Conservation (phyloP, 2,113 vertebrate genomes). For the Siphamia tubifer region DNA sequence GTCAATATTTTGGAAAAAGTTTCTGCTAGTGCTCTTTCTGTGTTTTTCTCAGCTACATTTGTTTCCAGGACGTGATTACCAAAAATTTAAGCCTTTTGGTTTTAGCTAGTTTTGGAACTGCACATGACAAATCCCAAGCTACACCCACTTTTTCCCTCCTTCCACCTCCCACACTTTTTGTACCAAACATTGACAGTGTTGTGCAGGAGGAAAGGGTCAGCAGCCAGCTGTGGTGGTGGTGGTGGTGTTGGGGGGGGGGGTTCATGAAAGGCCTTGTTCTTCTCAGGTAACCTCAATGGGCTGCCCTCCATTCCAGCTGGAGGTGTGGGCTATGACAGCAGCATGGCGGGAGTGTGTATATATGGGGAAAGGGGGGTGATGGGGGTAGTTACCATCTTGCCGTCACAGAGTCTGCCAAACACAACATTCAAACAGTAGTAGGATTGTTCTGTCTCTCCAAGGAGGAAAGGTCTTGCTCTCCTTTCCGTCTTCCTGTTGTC, state of each 20-base stretch:
- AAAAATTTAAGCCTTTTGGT: conserved; percentile 34
- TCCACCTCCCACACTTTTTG: conserved; percentile 29
- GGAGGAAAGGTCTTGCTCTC: conserved; percentile 46
- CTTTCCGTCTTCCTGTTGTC: conserved; percentile 51
- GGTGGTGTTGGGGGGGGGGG: too few species aligned
- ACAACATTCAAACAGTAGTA: conserved; percentile 72
- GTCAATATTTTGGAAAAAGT: conserved; percentile 41
- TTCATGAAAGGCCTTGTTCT: conserved; percentile 74
- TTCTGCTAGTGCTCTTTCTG: neutral
- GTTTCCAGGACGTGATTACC: conserved; percentile 41
- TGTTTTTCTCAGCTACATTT: conserved; percentile 18
- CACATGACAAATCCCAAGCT: conserved; percentile 31
- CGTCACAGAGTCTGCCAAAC: conserved; percentile 61
- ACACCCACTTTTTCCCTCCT: conserved; percentile 31
- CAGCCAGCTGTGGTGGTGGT: conserved; percentile 62
- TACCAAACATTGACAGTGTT: conserved; percentile 52
- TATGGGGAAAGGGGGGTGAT: neutral
- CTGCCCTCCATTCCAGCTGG: conserved; percentile 41
- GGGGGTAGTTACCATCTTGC: conserved; percentile 53
- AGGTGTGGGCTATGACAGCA: conserved; percentile 43
- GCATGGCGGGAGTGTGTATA: conserved; percentile 16
- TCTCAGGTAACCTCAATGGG: conserved; percentile 42
- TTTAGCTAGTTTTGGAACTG: conserved; percentile 53
- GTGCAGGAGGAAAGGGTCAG: conserved; percentile 47
- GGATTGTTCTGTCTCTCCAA: conserved; percentile 56